Base-by-base conservation (phyloP, 1,140 invertebrate species). In the Aphis gossypii region DNA sequence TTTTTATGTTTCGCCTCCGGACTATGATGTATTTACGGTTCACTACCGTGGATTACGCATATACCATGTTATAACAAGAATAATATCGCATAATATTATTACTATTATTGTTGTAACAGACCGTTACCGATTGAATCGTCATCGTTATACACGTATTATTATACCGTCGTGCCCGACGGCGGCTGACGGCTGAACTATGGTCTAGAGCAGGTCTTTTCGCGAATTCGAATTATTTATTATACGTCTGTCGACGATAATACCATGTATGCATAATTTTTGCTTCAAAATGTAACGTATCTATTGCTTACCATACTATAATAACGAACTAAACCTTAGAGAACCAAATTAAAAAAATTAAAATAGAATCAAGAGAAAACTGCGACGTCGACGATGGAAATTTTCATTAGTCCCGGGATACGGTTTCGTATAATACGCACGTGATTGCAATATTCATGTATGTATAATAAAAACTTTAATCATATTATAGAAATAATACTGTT, bases 91-190 rank as follows among this genome's bases (percentile, higher is more conserved):
- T 88, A 88, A 51, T 51, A 88, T 48, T 88, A 88, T 9, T 89
- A 89, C 38, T 54, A 30, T 54, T 88, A 38, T 88, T 54, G 38
- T 89, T 23, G 5, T 30, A 51, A 35, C n/a, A 54, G 87, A 89
- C 87, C 87, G 20, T 89, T 38, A 7, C 18, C 87, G 48, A 89
- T 89, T 54, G 87, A 89, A 89, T 89, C 51, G 51, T 89, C 51
- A 89, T 56, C 88, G 2, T 89, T 51, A 89, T 76, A 54, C 21
- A 21, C 38, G 38, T 82, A 25, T 14, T 84, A 23, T 11, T 84
- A 25, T 84, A 11, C 23, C 1, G 23, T 84, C 23, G 38, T 87
- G 30, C 46, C 46, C 18, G 44, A 23, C 21, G n/a, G 48, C 48
- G 21, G 48, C n/a, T 3, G 20, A 44, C 23, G 21, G 48, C n/a